Percentiles rank a stretch among this genome's conserved stretches.
Evolutionary conservation across 1,140 invertebrate species (phyloP).

Genomic region (Himalopsyche phryganea): DNA sequence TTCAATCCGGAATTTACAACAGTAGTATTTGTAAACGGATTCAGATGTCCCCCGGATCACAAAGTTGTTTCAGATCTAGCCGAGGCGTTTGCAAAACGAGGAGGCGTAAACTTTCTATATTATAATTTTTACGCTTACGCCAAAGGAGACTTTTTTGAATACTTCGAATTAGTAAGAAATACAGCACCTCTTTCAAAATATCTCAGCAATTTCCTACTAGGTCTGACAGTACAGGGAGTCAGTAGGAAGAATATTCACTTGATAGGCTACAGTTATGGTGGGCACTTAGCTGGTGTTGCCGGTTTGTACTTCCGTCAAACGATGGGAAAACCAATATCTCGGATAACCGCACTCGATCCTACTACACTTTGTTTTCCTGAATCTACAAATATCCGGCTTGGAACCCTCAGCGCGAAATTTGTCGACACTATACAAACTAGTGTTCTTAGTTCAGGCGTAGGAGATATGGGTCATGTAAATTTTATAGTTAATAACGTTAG

Average conservation of each 20-base stretch:
- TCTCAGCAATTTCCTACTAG: conserved; percentile 17
- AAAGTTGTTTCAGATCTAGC: conserved; percentile 16
- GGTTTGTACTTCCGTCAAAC: conserved; percentile 12
- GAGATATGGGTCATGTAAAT: conserved; percentile 21
- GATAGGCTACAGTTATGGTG: conserved; percentile 27
- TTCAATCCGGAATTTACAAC: conserved; percentile 10
- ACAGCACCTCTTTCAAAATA: not conserved
- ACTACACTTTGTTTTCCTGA: conserved; percentile 18
- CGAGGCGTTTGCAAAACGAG: conserved; percentile 8
- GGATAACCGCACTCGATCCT: conserved; percentile 30
- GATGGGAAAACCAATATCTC: not conserved
- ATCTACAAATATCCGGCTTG: not conserved
- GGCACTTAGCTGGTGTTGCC: conserved; percentile 23
- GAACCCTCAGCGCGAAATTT: conserved; percentile 15
- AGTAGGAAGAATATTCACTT: conserved; percentile 14
- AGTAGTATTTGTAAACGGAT: conserved; percentile 21
- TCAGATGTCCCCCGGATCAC: conserved; percentile 12
- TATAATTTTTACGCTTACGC: conserved; percentile 3
- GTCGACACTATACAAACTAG: conserved; percentile 31
- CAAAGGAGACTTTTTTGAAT: conserved; percentile 5
- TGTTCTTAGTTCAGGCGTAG: conserved; percentile 8
- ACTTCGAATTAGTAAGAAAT: conserved; percentile 1
- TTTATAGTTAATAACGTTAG: conserved; percentile 20
- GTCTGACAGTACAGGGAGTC: conserved; percentile 10
- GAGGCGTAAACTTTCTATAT: conserved; percentile 19